Percentiles rank a stretch among this genome's conserved stretches.
Conservation (phyloP, 2,113 vertebrate species). For the Gasterosteus nipponicus region DNA sequence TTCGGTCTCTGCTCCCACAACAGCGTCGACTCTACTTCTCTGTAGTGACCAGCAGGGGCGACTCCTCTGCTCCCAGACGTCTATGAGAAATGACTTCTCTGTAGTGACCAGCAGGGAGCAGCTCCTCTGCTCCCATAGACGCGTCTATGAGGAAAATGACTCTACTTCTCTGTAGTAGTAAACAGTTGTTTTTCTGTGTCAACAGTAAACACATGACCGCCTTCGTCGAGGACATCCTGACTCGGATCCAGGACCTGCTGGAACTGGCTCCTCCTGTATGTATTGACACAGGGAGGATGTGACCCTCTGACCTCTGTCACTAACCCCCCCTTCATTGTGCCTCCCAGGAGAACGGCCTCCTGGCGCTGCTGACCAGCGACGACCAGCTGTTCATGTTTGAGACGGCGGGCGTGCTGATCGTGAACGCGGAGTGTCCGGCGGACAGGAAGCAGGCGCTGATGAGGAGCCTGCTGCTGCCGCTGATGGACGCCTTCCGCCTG, state of each 20-base stretch:
- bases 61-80: no score
- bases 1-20: no score
- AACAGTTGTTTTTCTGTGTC: constrained; percentile 16
- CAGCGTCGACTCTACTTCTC: no score
- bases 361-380: constrained; percentile 90
- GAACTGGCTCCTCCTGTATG: constrained; percentile 93
- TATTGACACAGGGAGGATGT: constrained; percentile 16
- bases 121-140: no score
- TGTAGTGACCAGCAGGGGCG: no score
- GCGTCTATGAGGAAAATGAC: no score
- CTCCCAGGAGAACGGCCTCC: constrained; percentile 92
- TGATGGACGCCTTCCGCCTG: constrained; percentile 93
- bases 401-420: constrained; percentile 94
- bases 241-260: constrained; percentile 94
- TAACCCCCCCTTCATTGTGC: not conserved
- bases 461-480: constrained; percentile 91
- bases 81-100: no score
- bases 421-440: constrained; percentile 90
- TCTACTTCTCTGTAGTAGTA: no score
- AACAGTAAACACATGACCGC: constrained; percentile 94
- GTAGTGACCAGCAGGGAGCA: no score
- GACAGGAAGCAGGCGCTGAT: constrained; percentile 94
- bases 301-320: not conserved
- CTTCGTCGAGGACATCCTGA: constrained; percentile 95
- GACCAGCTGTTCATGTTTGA: constrained; percentile 99